Evolutionary conservation across 2,888 invertebrate genomes (phyloP), one percentile per base, ranked within the genome.

Genomic region (Poecilus cupreus): DNA sequence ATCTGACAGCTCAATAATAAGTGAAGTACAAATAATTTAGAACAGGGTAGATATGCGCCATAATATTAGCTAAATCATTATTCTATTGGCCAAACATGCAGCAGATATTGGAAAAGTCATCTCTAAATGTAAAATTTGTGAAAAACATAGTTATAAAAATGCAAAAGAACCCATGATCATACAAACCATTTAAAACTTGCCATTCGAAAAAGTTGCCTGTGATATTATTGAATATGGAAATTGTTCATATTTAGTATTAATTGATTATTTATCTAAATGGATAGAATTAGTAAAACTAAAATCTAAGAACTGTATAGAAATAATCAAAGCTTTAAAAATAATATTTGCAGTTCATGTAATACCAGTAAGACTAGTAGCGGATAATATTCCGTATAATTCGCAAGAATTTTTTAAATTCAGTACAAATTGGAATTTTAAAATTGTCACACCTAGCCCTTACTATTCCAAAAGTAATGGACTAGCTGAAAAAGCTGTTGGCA

Each of bases 381-480:
- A 64, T 37, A 64, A 64, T 16, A 64, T 2, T 8, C 64, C 64
- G 11, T 64, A 24, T 24, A 64, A 51, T 16, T 51, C 51, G 5
- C 13, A 16, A 16, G 16, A 16, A 18, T 51, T 39, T 70, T 8
- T 39, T 16, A n/a, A 37, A 32, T 70, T 70, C 13, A 11, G 11
- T 39, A 18, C 10, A 13, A 5, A 11, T 37, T 70, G 70, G 39
- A 32, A 70, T 37, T 70, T 70, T 70, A 37, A 70, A 70, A 70
- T 70, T 13, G 13, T 39, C 5, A 70, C 39, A 11, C 16, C 37
- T 8, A 70, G 70, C 39, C 39, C 37, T 2, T 37, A 37, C 16
- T 70, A 70, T 39, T 39, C 70, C 4, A 26, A 37, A 39, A 39
- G 39, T 16, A 70, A 70, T 70, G 70, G 70, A 10, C n/a, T 26